These are phyloP conservation scores for Cacoxenus indagator DNA, from an alignment of 2,888 invertebrate genomes.

Conservation along the genomic window DNA sequence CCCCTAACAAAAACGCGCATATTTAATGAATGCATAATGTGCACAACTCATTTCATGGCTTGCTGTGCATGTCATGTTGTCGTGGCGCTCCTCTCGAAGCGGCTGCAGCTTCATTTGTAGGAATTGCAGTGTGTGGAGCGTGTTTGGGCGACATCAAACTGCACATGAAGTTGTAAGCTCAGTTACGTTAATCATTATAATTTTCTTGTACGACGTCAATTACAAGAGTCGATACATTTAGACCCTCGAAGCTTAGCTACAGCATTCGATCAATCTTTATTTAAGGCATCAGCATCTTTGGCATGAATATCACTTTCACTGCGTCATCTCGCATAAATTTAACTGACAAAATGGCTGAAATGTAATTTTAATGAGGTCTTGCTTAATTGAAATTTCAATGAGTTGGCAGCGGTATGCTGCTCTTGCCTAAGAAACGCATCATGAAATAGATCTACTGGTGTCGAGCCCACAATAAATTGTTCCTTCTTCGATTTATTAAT, in stretches of 20 bases:
- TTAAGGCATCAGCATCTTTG: background rate
- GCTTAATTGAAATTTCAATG: background rate
- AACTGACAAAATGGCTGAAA: background rate
- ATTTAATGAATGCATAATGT: slow-evolving; percentile 41
- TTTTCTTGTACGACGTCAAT: too few species aligned
- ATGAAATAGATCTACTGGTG: background rate
- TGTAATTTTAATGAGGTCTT: background rate
- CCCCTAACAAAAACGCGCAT: slow-evolving; percentile 28
- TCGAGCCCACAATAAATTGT: background rate
- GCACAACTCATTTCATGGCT: background rate
- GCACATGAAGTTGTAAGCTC: too few species aligned
- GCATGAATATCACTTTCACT: background rate
- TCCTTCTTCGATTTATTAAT: background rate
- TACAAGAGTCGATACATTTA: background rate
- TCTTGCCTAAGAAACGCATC: background rate
- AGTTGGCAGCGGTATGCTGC: background rate
- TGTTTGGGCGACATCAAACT: too few species aligned
- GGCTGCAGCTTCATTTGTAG: too few species aligned
- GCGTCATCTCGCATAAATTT: background rate
- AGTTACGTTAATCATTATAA: too few species aligned
- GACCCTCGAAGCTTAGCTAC: background rate
- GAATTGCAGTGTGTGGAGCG: too few species aligned
- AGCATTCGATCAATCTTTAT: background rate
- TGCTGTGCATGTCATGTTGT: background rate
- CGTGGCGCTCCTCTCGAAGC: background rate